Conservation (phyloP, 2,113 vertebrate genomes). For the Calyptommatus sinebrachiatus region DNA sequence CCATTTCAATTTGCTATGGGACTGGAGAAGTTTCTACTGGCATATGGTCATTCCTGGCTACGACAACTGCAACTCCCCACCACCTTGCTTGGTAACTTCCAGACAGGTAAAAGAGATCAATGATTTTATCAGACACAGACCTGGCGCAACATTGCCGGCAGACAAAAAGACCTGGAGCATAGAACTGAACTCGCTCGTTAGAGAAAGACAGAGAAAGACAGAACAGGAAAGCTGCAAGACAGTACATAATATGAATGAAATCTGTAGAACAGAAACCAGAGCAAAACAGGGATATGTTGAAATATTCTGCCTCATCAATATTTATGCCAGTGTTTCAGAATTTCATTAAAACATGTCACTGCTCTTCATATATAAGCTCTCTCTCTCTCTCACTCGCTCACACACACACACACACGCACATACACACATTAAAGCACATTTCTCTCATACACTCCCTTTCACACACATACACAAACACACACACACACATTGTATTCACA, state of each 20-base stretch:
- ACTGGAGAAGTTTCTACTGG: no score
- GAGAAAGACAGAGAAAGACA: not conserved
- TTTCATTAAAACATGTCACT: slow-evolving; percentile 7
- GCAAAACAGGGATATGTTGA: not conserved
- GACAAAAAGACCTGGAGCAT: not conserved
- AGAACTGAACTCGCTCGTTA: not conserved
- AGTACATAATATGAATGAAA: slow-evolving; percentile 2
- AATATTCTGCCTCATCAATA: slow-evolving; percentile 12
- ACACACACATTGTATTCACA: not conserved
- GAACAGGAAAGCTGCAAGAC: slow-evolving; percentile 11
- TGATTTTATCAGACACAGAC: not conserved
- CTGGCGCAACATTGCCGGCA: not conserved
- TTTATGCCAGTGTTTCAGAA: slow-evolving; percentile 17
- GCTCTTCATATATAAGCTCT: not conserved
- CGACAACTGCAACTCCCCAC: not conserved
- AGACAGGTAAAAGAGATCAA: not conserved
- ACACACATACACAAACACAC: not conserved
- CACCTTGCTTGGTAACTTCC: not conserved
- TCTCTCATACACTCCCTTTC: no score
- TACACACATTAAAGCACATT: no score
- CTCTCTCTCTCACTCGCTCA: no score
- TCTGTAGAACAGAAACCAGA: not conserved
- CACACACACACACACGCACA: no score
- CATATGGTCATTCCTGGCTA: not conserved
- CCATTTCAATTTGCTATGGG: no score